Base-by-base conservation (phyloP, 2,113 vertebrate species). In the Accipiter virgatus region DNA sequence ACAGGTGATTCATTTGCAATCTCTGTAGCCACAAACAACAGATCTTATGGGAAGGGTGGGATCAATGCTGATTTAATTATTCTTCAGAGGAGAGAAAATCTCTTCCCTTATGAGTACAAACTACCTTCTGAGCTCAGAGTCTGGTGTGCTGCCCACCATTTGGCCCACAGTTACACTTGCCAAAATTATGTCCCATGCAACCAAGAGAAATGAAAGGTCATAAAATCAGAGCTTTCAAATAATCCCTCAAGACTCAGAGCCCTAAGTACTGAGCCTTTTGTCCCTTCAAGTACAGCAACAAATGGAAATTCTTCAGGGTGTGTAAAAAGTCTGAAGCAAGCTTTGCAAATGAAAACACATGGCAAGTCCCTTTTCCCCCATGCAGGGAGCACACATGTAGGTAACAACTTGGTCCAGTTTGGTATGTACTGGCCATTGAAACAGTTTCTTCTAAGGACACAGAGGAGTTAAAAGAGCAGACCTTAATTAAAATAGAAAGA, bases 341-440 rank as follows among this genome's bases (percentile, higher is more conserved):
- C 45, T 90, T 36, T 83, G 66, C 78, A 95, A 97, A 45, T 26
- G 55, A 82, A 94, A 96, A 90, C 78, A 91, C 67, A 82, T 72
- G 77, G 80, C 48, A 65, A 0, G 0, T 15, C 38, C 40, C 27
- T 79, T 81, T 50, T 59, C 7, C 73, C 72, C 42, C 70, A 47
- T 45, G 38, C 36, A 81, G 93, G 53, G 70, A 94, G 59, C 56
- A 66, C 31, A 61, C 71, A 82, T 48, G 86, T 17, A 85, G 26
- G 48, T 86, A 85, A 97, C 86, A 91, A 16, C 58, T 73, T 40
- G 59, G 78, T 62, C 89, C 71, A 73, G 74, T 92, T 83, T 93
- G 78, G 66, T 89, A 95, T 52, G 42, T 59, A 25, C 53, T 40
- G 71, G 62, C 38, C 62, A 59, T 16, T 38, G 73, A 86, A 95